Conservation (phyloP, 2,797 vertebrate species). For the Danio jaintianensis region DNA sequence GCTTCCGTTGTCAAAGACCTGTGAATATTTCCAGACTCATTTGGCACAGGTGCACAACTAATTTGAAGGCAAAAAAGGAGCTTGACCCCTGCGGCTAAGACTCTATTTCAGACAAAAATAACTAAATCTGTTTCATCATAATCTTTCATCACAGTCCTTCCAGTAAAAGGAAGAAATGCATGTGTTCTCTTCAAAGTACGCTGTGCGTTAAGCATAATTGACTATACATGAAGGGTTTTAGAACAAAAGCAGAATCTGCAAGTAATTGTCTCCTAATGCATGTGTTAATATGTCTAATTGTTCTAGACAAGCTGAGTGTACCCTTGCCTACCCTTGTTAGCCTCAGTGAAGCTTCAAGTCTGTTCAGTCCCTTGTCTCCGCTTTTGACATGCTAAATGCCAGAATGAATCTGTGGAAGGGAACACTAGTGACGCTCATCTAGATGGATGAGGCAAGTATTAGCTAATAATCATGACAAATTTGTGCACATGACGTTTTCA, state of each 20-base stretch:
- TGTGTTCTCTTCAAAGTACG: neutral
- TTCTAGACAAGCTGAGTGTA: neutral
- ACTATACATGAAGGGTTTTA: neutral
- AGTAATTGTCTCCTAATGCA: neutral
- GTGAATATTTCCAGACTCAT: neutral
- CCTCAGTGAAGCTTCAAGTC: neutral
- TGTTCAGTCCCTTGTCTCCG: neutral
- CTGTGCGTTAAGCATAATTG: neutral
- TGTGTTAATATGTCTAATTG: neutral
- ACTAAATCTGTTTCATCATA: neutral
- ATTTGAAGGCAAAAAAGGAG: slow-evolving; percentile 27
- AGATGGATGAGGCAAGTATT: neutral
- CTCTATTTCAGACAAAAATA: neutral
- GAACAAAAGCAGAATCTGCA: neutral
- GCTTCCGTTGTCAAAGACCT: neutral
- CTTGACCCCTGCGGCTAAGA: slow-evolving; percentile 10
- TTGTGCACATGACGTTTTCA: neutral
- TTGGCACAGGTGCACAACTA: slow-evolving; percentile 1
- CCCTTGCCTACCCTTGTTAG: neutral
- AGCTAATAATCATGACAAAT: slow-evolving; percentile 12
- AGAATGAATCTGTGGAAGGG: neutral
- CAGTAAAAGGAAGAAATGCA: neutral
- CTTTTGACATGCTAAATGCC: slow-evolving; percentile 5
- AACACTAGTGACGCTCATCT: neutral
- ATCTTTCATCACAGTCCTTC: slow-evolving; percentile 9